Evolutionary conservation across 1,140 invertebrate genomes (phyloP), one percentile per base, ranked within the genome.

Genomic region (Littorina saxatilis): DNA sequence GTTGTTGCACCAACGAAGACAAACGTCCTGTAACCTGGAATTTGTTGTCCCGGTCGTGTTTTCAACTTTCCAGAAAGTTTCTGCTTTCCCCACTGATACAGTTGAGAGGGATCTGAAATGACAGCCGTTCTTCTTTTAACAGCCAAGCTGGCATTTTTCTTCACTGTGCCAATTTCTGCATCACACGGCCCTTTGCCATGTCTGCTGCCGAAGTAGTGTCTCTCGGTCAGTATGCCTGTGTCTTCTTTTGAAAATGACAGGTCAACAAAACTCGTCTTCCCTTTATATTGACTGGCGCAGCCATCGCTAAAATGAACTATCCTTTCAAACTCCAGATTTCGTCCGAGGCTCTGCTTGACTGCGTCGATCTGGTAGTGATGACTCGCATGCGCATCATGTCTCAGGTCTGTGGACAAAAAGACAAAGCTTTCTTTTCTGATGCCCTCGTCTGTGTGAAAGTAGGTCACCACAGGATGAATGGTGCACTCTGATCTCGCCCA

Each of bases 111-210:
- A 35, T 81, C 70, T 61, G 39, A 50, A 37, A 86, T 50, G 15
- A 76, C 20, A 13, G 11, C 50, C 32, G 74, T 29, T 66, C 83
- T 43, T n/a, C 43, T 23, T 17, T 13, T 39, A 17, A 86, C 83
- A 37, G 77, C 83, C n/a, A 52, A 37, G n/a, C 47, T 43, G n/a
- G 61, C 85, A 23, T 9, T 39, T 32, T 63, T 27, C 35, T 86
- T 85, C 7, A 85, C 27, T 23, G 85, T 83, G 29, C 82, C 85
- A 29, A 82, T 63, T 43, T 83, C 85, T 2, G 79, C 80, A 79
- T 86, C 85, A 74, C 82, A 83, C 55, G 83, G 83, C 3, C 83
- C 85, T 50, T 86, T 86, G 2, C 85, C 85, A 74, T 86, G 85
- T 15, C 85, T 15, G 37, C 63, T 82, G 15, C 80, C 85, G 80